Evolutionary conservation across 2,113 vertebrate genomes (phyloP), one percentile per base, ranked within the genome.

Genomic region (Piaya cayana): DNA sequence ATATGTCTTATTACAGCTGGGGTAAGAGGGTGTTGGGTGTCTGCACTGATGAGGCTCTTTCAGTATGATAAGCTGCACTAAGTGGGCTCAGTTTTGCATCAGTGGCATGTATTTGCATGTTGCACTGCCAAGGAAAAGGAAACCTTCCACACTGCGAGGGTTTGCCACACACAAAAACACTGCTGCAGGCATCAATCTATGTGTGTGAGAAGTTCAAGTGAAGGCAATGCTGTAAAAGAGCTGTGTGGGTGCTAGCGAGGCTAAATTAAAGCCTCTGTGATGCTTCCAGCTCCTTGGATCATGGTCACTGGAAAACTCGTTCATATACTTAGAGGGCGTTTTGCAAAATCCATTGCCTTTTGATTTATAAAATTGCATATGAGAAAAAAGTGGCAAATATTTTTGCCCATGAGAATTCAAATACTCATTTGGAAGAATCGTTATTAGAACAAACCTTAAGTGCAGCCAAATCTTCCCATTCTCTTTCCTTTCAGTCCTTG

Each of bases 41-140:
- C 92, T 91, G 86, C 87, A 87, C 91, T 91, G 65, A 85, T 87
- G 74, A 95, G 50, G 94, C 93, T 96, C 78, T 91, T 91, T 95
- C 86, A 80, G 69, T 72, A 72, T 70, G 74, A 84, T 89, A 94
- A 94, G 92, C 93, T 91, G 74, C 81, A 82, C 53, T 95, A 92
- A 96, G 89, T 87, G 84, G 81, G 89, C 81, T 95, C 89, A 76
- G 65, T 72, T 95, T 91, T 95, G 85, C 84, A 93, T 95, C 78
- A 84, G n/a, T 85, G 62, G 69, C 89, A 62, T 84, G 36, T 56
- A 84, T 92, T 92, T 95, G 88, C 91, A 92, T 84, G 76, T 79
- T 89, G 86, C 70, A 69, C 53, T 91, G 63, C 77, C 45, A 82
- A 56, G 70, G 62, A 91, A 91, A 89, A 79, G 86, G 82, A 94